phyloP scores from a whole-genome alignment of 1,140 invertebrate genomes.

The Sminthurinus signatus region DNA sequence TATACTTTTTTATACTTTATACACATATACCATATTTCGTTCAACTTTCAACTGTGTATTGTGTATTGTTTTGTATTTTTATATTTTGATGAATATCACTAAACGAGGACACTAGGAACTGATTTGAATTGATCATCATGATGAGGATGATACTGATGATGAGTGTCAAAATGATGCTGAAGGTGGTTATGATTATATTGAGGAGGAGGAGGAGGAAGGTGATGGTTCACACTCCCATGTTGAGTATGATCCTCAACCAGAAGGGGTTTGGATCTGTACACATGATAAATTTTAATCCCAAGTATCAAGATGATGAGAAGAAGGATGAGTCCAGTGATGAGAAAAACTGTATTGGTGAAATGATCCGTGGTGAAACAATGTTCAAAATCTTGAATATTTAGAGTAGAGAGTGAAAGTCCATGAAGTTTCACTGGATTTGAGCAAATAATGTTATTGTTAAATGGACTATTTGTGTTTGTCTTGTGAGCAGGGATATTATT shows the following conservation, averaged over 20 bases:
- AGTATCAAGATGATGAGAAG: not conserved
- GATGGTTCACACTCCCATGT: not conserved
- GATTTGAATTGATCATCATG: not conserved
- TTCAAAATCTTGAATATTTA: not conserved
- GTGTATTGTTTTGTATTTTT: no score
- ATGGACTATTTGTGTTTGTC: no score
- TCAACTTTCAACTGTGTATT: no score
- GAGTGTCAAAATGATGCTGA: not conserved
- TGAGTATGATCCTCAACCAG: not conserved
- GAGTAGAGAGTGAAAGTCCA: not conserved
- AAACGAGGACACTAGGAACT: slow-evolving; percentile 15
- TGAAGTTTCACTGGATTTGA: not conserved
- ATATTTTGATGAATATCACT: not conserved
- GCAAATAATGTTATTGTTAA: slow-evolving; percentile 7
- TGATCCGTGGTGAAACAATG: not conserved
- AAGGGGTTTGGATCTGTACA: not conserved
- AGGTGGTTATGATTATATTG: not conserved
- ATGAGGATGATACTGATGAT: not conserved
- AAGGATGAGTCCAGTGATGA: not conserved
- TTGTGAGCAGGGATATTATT: not conserved
- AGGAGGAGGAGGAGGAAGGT: not conserved
- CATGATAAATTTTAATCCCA: not conserved
- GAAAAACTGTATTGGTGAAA: slow-evolving; percentile 5
- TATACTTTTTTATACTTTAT: no score
- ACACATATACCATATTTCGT: no score